Evolutionary conservation across 2,113 vertebrate genomes (phyloP), one percentile per base, ranked within the genome.

Genomic region (Zosterops borbonicus): DNA sequence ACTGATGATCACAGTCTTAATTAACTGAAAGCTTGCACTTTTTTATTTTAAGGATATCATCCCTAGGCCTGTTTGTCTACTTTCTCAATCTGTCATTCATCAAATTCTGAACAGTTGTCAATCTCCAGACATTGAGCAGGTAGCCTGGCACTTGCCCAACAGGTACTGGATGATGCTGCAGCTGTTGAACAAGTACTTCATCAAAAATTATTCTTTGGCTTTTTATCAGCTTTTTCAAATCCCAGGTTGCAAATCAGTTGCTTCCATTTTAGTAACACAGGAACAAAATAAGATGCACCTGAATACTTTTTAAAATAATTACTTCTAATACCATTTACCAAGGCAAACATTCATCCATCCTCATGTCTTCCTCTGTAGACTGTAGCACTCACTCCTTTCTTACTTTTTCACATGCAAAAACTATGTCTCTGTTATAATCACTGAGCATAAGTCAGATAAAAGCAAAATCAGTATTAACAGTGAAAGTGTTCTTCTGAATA

Each of bases 191-290:
- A 81, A 94, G 52, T 90, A 63, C 92, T 91, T 83, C n/a, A 90
- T 87, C 33, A 91, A 90, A 96, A 76, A 83, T 76, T 3, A 89
- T 90, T 89, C 95, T 94, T 87, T 85, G 63, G 59, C n/a, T 74
- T 85, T 95, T 94, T 87, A 46, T 94, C 94, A 96, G 49, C 71
- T 79, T 84, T 94, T 97, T 93, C 82, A 97, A 95, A 90, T 96
- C 85, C 50, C 90, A 95, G 60, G 52, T n/a, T 94, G 82, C 63
- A 93, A 88, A 90, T 94, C 67, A 74, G 29, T 92, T 70, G n/a
- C 82, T 84, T 83, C 53, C 35, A 82, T 93, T 93, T 92, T 92
- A 93, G 70, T 44, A 58, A 86, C 44, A 47, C 31, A 25, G 67
- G 73, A 91, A 65, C 37, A 87, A 94, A 94, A 87, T 4, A 29